Evolutionary conservation across 2,113 vertebrate species (phyloP).

Genomic region (Pelmatolapia mariae): DNA sequence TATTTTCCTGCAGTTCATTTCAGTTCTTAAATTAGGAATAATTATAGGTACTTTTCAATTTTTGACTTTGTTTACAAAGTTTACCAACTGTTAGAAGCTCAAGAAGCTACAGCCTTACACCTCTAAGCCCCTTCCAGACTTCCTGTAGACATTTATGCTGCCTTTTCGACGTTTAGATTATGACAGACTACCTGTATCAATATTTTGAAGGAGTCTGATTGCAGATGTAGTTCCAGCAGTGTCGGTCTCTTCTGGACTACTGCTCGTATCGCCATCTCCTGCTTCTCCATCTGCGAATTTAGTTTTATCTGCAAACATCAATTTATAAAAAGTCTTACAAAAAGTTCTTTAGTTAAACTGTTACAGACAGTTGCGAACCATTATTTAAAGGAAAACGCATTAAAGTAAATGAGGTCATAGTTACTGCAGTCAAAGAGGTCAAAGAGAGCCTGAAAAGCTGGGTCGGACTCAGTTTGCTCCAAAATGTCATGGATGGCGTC

Average conservation of each 20-base stretch:
- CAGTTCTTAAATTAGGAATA: not conserved
- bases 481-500: slow-evolving; percentile 96
- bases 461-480: slow-evolving; percentile 94
- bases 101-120: not conserved
- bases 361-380: not conserved
- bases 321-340: not conserved
- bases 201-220: slow-evolving; percentile 68
- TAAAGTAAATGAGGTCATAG: not conserved
- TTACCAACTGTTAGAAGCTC: not conserved
- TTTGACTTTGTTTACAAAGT: not conserved
- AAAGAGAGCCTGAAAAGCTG: slow-evolving; percentile 96
- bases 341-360: not conserved
- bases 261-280: slow-evolving; percentile 63
- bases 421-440: slow-evolving; percentile 95
- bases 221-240: slow-evolving; percentile 47
- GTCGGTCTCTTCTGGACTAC: slow-evolving; percentile 61
- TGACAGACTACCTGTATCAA: slow-evolving; percentile 65
- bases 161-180: not conserved
- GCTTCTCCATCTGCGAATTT: slow-evolving; percentile 74
- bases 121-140: not conserved
- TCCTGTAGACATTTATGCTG: not conserved
- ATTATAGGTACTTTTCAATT: not conserved
- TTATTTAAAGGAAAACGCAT: not conserved
- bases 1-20: not conserved
- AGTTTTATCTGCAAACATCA: slow-evolving; percentile 76